These are phyloP conservation scores for Labeo calbasu DNA, from an alignment of 2,797 vertebrate genomes.

Conservation along the genomic window DNA sequence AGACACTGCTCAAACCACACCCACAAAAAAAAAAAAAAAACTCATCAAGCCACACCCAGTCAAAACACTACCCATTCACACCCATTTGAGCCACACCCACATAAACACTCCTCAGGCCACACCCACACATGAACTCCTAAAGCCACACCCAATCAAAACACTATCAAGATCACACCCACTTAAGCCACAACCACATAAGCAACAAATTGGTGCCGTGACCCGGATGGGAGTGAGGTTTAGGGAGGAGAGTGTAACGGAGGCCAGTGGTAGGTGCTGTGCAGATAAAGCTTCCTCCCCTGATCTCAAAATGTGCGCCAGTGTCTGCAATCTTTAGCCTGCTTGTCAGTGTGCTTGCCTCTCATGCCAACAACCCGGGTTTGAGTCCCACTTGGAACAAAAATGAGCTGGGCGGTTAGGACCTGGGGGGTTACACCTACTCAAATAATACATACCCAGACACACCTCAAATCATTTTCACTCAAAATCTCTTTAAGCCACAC, in stretches of 20 bases:
- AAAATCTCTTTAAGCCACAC: not conserved
- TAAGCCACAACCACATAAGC: constrained; percentile 8
- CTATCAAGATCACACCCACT: constrained; percentile 12
- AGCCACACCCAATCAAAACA: constrained; percentile 10
- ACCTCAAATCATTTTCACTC: not conserved
- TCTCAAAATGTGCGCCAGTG: no score
- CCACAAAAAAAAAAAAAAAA: not conserved
- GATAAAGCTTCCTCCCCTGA: no score
- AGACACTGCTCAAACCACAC: constrained; percentile 18
- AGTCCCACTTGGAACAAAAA: no score
- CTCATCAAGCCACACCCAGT: not conserved
- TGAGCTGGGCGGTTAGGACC: no score
- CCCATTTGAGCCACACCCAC: not conserved
- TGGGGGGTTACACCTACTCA: constrained; percentile 3
- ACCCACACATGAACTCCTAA: not conserved
- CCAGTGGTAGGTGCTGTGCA: no score
- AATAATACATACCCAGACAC: constrained; percentile 3
- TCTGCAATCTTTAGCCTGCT: no score
- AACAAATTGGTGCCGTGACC: no score
- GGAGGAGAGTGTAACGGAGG: no score
- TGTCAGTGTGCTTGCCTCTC: no score
- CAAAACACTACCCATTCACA: not conserved
- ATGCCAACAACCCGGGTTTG: no score
- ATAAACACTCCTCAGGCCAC: not conserved
- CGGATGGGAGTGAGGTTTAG: no score